Conservation (phyloP, 2,797 vertebrate genomes). For the Tauraco hartlaubi region DNA sequence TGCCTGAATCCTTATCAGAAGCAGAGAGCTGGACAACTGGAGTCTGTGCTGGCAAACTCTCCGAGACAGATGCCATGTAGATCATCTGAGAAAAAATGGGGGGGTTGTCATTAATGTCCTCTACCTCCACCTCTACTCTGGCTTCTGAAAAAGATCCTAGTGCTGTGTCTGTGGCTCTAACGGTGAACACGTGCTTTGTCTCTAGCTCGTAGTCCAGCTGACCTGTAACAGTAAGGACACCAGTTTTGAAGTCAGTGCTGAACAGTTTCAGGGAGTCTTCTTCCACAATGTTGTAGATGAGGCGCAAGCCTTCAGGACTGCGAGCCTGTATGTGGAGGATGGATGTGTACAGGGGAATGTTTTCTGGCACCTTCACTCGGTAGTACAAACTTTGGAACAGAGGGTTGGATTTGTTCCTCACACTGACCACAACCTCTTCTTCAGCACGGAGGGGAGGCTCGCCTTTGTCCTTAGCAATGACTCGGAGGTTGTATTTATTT, state of each 20-base stretch:
- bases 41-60: slow-evolving; percentile 87
- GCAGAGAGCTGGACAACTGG: slow-evolving; percentile 88
- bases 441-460: slow-evolving; percentile 80
- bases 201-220: slow-evolving; percentile 92
- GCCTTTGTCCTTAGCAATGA: slow-evolving; percentile 89
- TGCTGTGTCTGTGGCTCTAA: slow-evolving; percentile 93
- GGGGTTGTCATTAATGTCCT: slow-evolving; percentile 93
- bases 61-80: slow-evolving; percentile 82
- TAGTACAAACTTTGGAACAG: slow-evolving; percentile 94
- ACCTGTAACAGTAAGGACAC: slow-evolving; percentile 89
- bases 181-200: slow-evolving; percentile 85
- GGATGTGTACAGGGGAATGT: slow-evolving; percentile 90
- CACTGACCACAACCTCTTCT: slow-evolving; percentile 88
- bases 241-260: slow-evolving; percentile 94
- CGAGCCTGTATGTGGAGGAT: slow-evolving; percentile 95
- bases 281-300: slow-evolving; percentile 95
- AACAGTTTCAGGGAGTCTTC: slow-evolving; percentile 89
- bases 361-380: slow-evolving; percentile 92
- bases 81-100: slow-evolving; percentile 87
- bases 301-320: slow-evolving; percentile 93
- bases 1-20: slow-evolving; percentile 89
- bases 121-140: slow-evolving; percentile 90
- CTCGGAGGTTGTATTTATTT: slow-evolving; percentile 90
- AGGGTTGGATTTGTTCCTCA: slow-evolving; percentile 94
- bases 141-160: slow-evolving; percentile 93